Base-by-base conservation (phyloP, 1,140 invertebrate species). In the Drosophila pruinosa region DNA sequence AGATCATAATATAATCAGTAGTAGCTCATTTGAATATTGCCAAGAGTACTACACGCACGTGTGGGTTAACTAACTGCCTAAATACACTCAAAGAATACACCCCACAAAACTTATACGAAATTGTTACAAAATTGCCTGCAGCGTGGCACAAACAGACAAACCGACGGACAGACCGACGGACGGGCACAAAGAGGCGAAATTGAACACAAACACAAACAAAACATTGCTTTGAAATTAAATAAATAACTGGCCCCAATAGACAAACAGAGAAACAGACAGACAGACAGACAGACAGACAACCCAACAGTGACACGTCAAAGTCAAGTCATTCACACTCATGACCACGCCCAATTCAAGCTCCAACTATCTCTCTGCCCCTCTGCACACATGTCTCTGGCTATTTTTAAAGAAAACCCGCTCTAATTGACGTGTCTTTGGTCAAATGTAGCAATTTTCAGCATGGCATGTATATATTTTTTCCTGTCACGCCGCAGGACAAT, bases 351-450 rank as follows among this genome's bases (percentile, higher is more conserved):
- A 5, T 6, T 26, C 8, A n/a, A n/a, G n/a, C n/a, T n/a, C n/a
- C n/a, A 14, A 21, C 47, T 10, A 3, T 19, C 26, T 4, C 26
- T 17, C 24, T 19, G 10, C 17, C 14, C 15, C 21, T 63, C 28
- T n/a, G n/a, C 4, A 12, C 4, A 3, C 12, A 6, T 15, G 26
- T 12, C 31, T 12, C 4, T 34, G 8, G n/a, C 3, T 59, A 14
- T 70, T 12, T 50, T 63, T 53, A 45, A 67, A 82, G 28, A 58
- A 58, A 61, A 24, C 14, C 56, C 64, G 39, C 75, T 72, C 69
- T 86, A 85, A 85, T 85, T 85, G 81, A 86, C 81, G 69, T 81
- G 73, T 83, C 70, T 80, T 65, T 77, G 73, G 75, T 72, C 75
- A 86, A 86, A 81, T 77, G 53, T 74, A 69, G 69, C 73, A 73